Percentiles rank a stretch among this genome's conserved stretches.
phyloP scores from a whole-genome alignment of 2,888 invertebrate genomes.

The Caenorhabditis sp. region DNA sequence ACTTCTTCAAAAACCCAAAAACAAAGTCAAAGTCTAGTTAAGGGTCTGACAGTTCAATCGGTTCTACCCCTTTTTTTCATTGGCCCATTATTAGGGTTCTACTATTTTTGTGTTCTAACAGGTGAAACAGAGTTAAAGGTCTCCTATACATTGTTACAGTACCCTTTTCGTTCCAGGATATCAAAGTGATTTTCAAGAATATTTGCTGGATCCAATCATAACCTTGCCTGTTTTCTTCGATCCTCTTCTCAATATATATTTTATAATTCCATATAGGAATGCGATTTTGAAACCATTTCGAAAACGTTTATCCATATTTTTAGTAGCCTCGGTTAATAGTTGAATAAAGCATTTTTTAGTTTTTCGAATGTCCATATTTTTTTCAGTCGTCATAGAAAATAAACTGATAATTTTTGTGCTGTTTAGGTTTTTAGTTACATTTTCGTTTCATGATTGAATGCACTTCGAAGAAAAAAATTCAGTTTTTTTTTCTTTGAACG shows the following conservation, averaged over 20 bases:
- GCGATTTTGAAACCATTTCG: background rate
- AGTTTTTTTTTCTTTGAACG: too few species aligned
- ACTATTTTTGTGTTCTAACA: background rate
- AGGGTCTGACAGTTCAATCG: background rate
- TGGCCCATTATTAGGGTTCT: background rate
- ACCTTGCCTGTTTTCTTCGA: background rate
- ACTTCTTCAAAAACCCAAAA: background rate
- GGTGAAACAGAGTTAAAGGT: background rate
- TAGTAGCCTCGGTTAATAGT: too few species aligned
- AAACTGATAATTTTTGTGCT: too few species aligned
- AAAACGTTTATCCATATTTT: too few species aligned
- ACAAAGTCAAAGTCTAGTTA: background rate
- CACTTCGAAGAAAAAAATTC: too few species aligned
- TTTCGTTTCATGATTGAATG: too few species aligned
- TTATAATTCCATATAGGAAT: background rate
- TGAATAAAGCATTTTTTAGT: too few species aligned
- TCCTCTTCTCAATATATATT: background rate
- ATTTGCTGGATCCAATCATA: background rate
- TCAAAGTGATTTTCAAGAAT: background rate
- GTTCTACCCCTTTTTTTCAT: background rate
- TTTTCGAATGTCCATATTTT: too few species aligned
- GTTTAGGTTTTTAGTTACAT: too few species aligned
- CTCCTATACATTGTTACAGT: too few species aligned
- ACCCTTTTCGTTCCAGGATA: background rate
- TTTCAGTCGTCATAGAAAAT: too few species aligned